Evolutionary conservation across 53 echinoderm and acorn worm species (phyloP), one percentile per base, ranked within the genome.

Genomic region (Paracentrotus lividus): DNA sequence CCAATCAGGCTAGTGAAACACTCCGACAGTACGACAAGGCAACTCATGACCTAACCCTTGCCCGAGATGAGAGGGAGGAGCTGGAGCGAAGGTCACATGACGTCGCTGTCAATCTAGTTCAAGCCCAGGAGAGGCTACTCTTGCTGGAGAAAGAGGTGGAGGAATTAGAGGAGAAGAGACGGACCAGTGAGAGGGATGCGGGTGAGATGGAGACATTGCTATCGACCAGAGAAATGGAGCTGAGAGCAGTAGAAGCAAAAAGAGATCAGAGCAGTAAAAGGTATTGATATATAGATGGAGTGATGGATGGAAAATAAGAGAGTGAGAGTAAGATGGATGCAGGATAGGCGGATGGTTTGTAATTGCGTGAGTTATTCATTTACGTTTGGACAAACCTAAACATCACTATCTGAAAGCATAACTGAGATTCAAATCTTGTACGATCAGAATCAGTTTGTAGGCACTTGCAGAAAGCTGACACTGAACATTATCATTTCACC

Each of bases 111-210:
- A 76, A 88, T 1, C 97, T 96, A n/a, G 96, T 96, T 49, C 85
- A 97, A 10, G 94, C 95, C 47, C 69, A 88, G 29, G 76, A 67
- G 10, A 91, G 92, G 55, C 93, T 98, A 47, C 86, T 75, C 45
- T 69, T 77, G 44, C 66, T 93, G 0, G 81, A 94, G 59, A 94
- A 96, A 65, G 99, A 98, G 34, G 93, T 95, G 5, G 88, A 85
- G 23, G 96, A 96, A 88, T 87, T 98, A 29, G 99, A 98, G 95
- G 95, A 94, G 64, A 94, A 96, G n/a, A 49, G 76, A 18, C 33
- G 12, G 76, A 52, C 75, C 9, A 89, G 78, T 34, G 95, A 97
- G 85, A 93, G 92, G 20, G 91, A 95, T 59, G 89, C 93, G 75
- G 92, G 32, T 26, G 95, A 92, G 67, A 69, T 96, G 29, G 95